A percentile compares a stretch with the other conserved stretches of the same genome.
Evolutionary conservation across 1,140 invertebrate species (phyloP).

Genomic region (Reticulitermes speratus): DNA sequence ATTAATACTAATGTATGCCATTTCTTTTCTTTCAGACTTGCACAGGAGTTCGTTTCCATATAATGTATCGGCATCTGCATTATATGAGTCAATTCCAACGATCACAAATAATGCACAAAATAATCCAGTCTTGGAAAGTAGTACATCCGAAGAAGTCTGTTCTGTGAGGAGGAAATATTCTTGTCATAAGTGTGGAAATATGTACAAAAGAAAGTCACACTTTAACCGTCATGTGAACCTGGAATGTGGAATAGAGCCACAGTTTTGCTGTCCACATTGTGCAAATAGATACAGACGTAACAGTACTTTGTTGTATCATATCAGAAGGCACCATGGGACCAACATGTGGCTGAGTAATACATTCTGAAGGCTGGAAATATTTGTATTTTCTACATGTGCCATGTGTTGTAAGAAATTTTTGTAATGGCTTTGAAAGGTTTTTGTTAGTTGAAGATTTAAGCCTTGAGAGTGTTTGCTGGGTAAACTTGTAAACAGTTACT

Average conservation of each 20-base stretch:
- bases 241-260: conserved; percentile 63
- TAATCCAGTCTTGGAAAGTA: not conserved
- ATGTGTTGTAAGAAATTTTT: too few species aligned
- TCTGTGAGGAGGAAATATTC: conserved; percentile 36
- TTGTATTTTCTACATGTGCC: too few species aligned
- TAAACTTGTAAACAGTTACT: too few species aligned
- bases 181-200: conserved; percentile 49
- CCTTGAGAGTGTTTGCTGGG: too few species aligned
- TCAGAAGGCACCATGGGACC: not conserved
- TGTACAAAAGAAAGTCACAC: conserved; percentile 52
- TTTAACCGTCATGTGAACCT: conserved; percentile 54
- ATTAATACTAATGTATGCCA: not conserved
- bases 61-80: not conserved
- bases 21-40: not conserved
- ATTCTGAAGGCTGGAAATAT: not conserved
- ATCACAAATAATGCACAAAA: not conserved
- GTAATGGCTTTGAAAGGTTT: too few species aligned
- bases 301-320: not conserved
- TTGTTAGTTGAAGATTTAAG: too few species aligned
- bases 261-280: conserved; percentile 65
- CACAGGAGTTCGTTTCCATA: not conserved
- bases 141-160: not conserved
- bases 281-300: conserved; percentile 32
- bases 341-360: not conserved
- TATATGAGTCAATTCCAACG: not conserved